Percentiles rank a stretch among this genome's conserved stretches.
These are phyloP conservation scores for Rotaria sp. DNA, from an alignment of 2,888 invertebrate genomes.

Conservation along the genomic window DNA sequence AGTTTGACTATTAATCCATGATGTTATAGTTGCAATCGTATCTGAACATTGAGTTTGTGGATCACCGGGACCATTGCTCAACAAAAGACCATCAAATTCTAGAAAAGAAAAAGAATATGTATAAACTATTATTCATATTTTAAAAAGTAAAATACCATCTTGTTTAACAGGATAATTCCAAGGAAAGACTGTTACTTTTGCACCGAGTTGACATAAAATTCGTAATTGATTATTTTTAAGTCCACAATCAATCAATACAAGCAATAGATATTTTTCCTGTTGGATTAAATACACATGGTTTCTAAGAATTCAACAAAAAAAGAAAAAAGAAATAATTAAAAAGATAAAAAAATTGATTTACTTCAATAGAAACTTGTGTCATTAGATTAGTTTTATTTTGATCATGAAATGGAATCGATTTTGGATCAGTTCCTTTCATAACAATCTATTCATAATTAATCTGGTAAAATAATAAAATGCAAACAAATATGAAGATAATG, in stretches of 20 bases:
- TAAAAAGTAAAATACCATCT: slow-evolving; percentile 59
- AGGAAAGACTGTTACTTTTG: slow-evolving; percentile 79
- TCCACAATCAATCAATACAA: slow-evolving; percentile 88
- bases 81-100: slow-evolving; percentile 82
- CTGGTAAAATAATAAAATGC: slow-evolving; percentile 58
- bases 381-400: slow-evolving; percentile 83
- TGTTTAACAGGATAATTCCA: slow-evolving; percentile 66
- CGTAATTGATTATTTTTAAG: slow-evolving; percentile 90
- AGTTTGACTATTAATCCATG: slow-evolving; percentile 58
- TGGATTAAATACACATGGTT: slow-evolving; percentile 64
- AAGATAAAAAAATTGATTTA: background rate
- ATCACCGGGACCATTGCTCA: slow-evolving; percentile 96
- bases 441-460: slow-evolving; percentile 55
- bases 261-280: slow-evolving; percentile 71
- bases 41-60: slow-evolving; percentile 68
- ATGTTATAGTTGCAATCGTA: slow-evolving; percentile 64
- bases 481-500: slow-evolving; percentile 44
- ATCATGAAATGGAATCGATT: slow-evolving; percentile 62
- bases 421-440: slow-evolving; percentile 52
- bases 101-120: background rate
- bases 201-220: slow-evolving; percentile 77
- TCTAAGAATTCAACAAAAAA: slow-evolving; percentile 55
- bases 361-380: slow-evolving; percentile 63
- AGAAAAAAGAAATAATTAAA: background rate
- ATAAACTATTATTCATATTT: slow-evolving; percentile 59